Evolutionary conservation across 2,888 invertebrate genomes (phyloP), one percentile per base, ranked within the genome.

Genomic region (Frankliniella intonsa): DNA sequence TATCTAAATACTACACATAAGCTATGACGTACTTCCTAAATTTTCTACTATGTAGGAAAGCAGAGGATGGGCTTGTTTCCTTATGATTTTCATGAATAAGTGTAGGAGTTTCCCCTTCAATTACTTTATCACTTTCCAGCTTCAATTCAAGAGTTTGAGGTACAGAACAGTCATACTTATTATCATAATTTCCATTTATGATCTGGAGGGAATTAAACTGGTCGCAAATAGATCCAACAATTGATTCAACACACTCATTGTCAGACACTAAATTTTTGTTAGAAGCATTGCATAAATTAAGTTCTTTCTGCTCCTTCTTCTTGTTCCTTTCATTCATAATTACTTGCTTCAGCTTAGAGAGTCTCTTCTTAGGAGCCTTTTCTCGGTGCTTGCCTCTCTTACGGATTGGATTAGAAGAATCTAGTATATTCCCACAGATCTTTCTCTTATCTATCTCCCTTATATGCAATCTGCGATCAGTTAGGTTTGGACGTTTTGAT

Each of bases 391-490:
- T 84, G 19, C 84, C 84, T 79, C 82, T 82, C 50, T 76, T 82
- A 51, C 83, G 80, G 19, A 69, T n/a, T 25, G 84, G 84, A 50
- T 82, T 82, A 14, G 83, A 83, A 11, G 83, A 82, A 76, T 84
- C 84, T 7, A 84, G 81, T 65, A 82, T 83, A 80, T 84, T 84
- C 12, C 83, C 84, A 65, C 69, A 50, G 11, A 83, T n/a, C 14
- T 69, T 76, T 17, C 12, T 82, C 17, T 76, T 65, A 19, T 82
- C 25, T 50, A 25, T 12, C 22, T 76, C 69, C 12, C 12, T 76
- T 1, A 25, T 0, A 25, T 25, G 22, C 9, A 11, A 25, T 76
- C 25, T 76, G 8, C 69, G 69, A 14, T 62, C 62, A 62, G 14
- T 12, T 12, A 62, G 62, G n/a, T 17, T 10, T 62, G 10, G 55